Percentiles rank a stretch among this genome's conserved stretches.
These are phyloP conservation scores for Heliothis peltigera DNA, from an alignment of 2,888 invertebrate genomes.

Conservation along the genomic window DNA sequence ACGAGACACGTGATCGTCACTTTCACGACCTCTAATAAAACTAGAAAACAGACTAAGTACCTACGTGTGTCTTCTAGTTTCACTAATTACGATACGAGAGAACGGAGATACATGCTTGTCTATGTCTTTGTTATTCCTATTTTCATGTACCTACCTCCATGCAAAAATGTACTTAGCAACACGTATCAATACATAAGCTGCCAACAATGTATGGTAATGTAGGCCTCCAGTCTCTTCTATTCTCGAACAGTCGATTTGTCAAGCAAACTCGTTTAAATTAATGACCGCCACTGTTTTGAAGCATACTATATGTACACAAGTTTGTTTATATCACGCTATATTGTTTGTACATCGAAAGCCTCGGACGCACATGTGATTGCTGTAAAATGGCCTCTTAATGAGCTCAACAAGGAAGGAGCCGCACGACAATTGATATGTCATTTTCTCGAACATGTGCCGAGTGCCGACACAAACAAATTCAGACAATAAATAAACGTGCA, in stretches of 20 bases:
- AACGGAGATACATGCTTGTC: too few species aligned
- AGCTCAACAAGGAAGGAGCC: conserved; percentile 81
- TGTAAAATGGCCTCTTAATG: conserved; percentile 73
- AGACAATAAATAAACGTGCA: conserved; percentile 50
- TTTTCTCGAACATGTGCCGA: conserved; percentile 71
- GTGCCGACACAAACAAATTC: conserved; percentile 56
- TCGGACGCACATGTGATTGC: conserved; percentile 61
- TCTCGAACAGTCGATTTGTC: conserved; percentile 25
- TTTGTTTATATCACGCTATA: conserved; percentile 14
- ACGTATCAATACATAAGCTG: too few species aligned
- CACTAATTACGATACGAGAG: too few species aligned
- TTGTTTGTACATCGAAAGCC: conserved; percentile 53
- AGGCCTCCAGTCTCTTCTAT: background rate
- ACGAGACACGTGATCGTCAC: too few species aligned
- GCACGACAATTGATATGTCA: conserved; percentile 72
- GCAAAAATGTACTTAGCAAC: too few species aligned
- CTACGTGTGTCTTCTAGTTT: too few species aligned
- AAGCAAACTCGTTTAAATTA: conserved; percentile 29
- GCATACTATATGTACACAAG: conserved; percentile 2
- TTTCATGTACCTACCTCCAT: too few species aligned
- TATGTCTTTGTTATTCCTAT: too few species aligned
- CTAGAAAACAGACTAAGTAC: too few species aligned
- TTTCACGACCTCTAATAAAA: too few species aligned
- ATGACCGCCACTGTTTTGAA: conserved; percentile 33
- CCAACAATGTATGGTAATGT: background rate